A percentile compares a stretch with the other conserved stretches of the same genome.
phyloP scores from a whole-genome alignment of 2,113 vertebrate genomes.

The Fukomys damarensis region DNA sequence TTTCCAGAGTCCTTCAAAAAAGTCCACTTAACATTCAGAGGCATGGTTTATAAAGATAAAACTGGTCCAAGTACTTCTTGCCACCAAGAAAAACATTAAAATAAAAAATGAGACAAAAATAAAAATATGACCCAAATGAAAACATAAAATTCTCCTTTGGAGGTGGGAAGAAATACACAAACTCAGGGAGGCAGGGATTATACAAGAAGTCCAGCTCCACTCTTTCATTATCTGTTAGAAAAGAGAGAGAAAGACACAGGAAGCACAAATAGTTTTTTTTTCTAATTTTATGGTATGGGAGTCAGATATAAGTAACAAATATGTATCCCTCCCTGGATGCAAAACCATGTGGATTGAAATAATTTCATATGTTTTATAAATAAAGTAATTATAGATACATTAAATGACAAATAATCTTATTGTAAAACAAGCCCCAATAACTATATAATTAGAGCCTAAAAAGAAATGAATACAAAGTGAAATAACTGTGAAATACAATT shows the following conservation, averaged over 20 bases:
- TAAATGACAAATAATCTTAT: background rate
- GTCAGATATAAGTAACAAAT: background rate
- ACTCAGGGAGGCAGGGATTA: background rate
- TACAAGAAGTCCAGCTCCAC: constrained; percentile 8
- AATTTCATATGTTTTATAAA: constrained; percentile 31
- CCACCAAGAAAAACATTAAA: background rate
- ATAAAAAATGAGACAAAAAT: background rate
- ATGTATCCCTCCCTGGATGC: background rate
- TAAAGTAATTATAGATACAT: background rate
- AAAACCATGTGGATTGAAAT: background rate
- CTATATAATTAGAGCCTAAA: background rate
- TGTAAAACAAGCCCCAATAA: background rate
- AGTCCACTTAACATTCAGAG: background rate
- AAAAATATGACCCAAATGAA: constrained; percentile 46
- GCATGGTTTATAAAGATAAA: background rate
- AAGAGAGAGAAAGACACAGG: constrained; percentile 61
- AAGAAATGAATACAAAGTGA: background rate
- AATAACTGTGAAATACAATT: background rate
- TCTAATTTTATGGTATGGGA: background rate
- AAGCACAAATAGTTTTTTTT: background rate
- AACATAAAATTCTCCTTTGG: constrained; percentile 52
- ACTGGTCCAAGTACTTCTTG: background rate
- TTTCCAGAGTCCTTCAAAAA: background rate
- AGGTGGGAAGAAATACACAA: constrained; percentile 40
- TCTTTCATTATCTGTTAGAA: constrained; percentile 69